Base-by-base conservation (phyloP, 2,888 invertebrate species). In the Macrophya alboannulata region DNA sequence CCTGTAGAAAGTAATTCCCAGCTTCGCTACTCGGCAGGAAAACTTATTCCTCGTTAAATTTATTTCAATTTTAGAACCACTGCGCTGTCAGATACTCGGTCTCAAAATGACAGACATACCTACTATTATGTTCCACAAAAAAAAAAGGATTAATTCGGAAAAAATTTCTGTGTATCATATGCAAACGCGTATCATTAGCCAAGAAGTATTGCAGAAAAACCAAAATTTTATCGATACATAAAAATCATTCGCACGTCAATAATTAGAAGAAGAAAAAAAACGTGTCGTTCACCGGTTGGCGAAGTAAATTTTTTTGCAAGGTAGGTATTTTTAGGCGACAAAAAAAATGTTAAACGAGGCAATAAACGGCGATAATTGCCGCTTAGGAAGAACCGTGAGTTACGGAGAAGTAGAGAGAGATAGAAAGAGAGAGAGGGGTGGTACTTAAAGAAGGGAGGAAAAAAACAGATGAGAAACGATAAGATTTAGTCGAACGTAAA, bases 401-500 rank as follows among this genome's bases (percentile, higher is more conserved):
- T 10, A 74, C 10, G 10, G 45, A 25, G 55, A 37, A 8, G 17
- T 55, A 51, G 43, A n/a, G 15, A 31, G 12, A 71, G 12, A 71
- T 31, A 51, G 77, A 17, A 1, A 68, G 37, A 48, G 37, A 17
- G 45, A n/a, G n/a, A 10, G 43, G 17, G 31, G 1, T 37, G 74
- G 74, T 45, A 48, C 74, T 74, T 74, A 45, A 62, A 81, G 15
- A 31, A 43, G 62, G 43, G 21, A 59, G 21, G 62, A 62, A 12
- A 59, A 59, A 62, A 62, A 62, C n/a, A 81, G 37, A 62, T 59
- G 81, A 62, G 48, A 71, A 83, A 37, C 68, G 83, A 71, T 68
- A 83, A 65, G 71, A 21, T 83, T 83, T 71, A 45, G 48, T 83
- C 81, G 81, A 43, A 83, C 83, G 83, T 83, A 71, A 83, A 83